Conservation (phyloP, 2,888 invertebrate genomes). For the Aleiodes alternator region DNA sequence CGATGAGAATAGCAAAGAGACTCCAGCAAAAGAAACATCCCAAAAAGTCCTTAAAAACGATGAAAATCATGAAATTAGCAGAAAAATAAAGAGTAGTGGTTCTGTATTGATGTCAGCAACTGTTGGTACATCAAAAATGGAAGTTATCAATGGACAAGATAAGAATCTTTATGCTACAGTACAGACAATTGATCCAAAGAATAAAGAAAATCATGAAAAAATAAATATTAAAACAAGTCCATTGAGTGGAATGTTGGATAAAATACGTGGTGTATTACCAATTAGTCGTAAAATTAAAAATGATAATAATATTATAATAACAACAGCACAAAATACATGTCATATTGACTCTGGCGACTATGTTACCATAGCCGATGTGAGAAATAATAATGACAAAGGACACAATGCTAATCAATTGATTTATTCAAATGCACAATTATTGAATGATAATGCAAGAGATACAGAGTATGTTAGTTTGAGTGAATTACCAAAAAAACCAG, state of each 20-base stretch:
- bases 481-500: slow-evolving; percentile 81
- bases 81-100: slow-evolving; percentile 57
- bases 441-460: slow-evolving; percentile 69
- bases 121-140: slow-evolving; percentile 73
- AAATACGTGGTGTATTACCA: slow-evolving; percentile 78
- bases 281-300: slow-evolving; percentile 61
- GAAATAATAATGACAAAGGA: slow-evolving; percentile 84
- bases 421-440: slow-evolving; percentile 78
- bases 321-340: slow-evolving; percentile 51
- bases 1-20: slow-evolving; percentile 83
- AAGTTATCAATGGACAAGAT: slow-evolving; percentile 72
- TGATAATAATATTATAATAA: slow-evolving; percentile 20
- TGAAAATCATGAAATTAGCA: slow-evolving; percentile 38
- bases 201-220: neutral
- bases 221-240: slow-evolving; percentile 74
- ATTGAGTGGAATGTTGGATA: slow-evolving; percentile 85
- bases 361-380: slow-evolving; percentile 89
- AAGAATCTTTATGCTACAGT: slow-evolving; percentile 73
- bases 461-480: slow-evolving; percentile 89
- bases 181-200: slow-evolving; percentile 63
- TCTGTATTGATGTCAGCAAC: slow-evolving; percentile 72
- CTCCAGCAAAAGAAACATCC: slow-evolving; percentile 54
- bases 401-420: slow-evolving; percentile 59
- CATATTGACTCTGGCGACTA: slow-evolving; percentile 84
- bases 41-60: slow-evolving; percentile 65